These are phyloP conservation scores for Rhineura floridana DNA, from an alignment of 2,113 vertebrate species.

Conservation along the genomic window DNA sequence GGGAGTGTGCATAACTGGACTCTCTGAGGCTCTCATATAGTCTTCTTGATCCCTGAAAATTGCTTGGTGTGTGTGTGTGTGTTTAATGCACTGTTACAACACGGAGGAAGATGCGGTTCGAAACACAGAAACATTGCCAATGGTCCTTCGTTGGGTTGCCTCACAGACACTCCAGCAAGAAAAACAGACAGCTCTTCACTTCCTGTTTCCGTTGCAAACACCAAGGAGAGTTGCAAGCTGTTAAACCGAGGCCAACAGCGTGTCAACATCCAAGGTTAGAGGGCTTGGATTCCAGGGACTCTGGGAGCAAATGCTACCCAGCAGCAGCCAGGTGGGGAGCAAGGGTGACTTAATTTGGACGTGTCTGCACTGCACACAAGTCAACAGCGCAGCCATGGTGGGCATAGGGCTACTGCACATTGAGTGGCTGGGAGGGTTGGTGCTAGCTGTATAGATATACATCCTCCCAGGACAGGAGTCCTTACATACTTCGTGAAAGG, in stretches of 20 bases:
- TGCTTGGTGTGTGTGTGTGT: background rate
- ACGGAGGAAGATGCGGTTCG: constrained; percentile 24
- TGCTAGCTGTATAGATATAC: background rate
- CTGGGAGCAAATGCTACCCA: background rate
- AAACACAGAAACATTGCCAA: constrained; percentile 33
- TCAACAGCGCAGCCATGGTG: background rate
- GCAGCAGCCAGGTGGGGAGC: background rate
- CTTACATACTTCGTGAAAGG: background rate
- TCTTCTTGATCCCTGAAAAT: fast-evolving
- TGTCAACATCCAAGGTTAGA: constrained; percentile 13
- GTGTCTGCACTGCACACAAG: background rate
- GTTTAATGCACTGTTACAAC: constrained; percentile 41
- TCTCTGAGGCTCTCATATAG: background rate
- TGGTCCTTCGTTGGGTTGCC: constrained; percentile 55
- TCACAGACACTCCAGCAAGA: constrained; percentile 63
- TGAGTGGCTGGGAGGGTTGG: background rate
- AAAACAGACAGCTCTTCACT: constrained; percentile 62
- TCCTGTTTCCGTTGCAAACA: constrained; percentile 68
- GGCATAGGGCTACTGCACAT: no score
- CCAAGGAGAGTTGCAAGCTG: constrained; percentile 45
- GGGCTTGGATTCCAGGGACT: background rate
- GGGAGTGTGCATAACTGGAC: background rate
- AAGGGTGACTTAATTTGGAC: background rate
- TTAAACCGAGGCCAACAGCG: constrained; percentile 27
- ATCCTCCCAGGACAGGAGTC: no score